Conservation (phyloP, 35 echinoderm and acorn worm species). For the Acanthaster planci region DNA sequence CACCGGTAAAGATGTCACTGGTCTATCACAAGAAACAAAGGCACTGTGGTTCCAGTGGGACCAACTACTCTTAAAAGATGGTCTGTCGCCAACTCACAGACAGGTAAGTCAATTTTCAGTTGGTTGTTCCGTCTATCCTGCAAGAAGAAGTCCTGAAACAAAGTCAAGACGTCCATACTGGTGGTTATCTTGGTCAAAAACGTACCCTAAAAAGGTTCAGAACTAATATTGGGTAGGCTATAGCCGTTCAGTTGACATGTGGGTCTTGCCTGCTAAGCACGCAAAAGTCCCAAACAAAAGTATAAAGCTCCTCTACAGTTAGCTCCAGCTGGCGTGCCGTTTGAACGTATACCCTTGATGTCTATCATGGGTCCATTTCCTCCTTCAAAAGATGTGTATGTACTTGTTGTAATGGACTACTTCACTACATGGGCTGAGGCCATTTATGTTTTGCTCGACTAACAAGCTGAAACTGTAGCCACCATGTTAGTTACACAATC, state of each 20-base stretch:
- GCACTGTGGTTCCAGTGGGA: conserved; percentile 42
- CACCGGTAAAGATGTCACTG: neutral
- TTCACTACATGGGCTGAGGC: conserved; percentile 46
- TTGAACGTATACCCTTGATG: conserved; percentile 38
- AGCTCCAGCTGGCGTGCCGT: conserved; percentile 22
- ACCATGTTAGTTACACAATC: conserved; percentile 34
- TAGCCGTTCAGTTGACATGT: conserved; percentile 7
- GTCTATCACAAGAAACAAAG: conserved; percentile 10
- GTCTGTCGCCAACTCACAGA: neutral
- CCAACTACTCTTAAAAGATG: neutral
- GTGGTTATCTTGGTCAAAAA: neutral
- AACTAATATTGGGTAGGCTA: conserved; percentile 4
- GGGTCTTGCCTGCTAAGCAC: conserved; percentile 4
- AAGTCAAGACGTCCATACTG: conserved; percentile 27
- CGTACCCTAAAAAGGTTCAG: conserved; percentile 9
- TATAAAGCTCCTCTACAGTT: conserved; percentile 16
- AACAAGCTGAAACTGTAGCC: conserved; percentile 53
- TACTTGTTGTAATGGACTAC: conserved; percentile 38
- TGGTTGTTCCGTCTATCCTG: conserved; percentile 30
- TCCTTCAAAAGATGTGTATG: conserved; percentile 24
- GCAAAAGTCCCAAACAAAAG: conserved; percentile 38
- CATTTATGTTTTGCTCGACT: conserved; percentile 33
- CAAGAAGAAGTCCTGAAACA: neutral
- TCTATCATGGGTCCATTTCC: conserved; percentile 31
- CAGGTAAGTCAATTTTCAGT: conserved; percentile 18